phyloP scores from a whole-genome alignment of 2,113 vertebrate genomes.

The Microcebus murinus region DNA sequence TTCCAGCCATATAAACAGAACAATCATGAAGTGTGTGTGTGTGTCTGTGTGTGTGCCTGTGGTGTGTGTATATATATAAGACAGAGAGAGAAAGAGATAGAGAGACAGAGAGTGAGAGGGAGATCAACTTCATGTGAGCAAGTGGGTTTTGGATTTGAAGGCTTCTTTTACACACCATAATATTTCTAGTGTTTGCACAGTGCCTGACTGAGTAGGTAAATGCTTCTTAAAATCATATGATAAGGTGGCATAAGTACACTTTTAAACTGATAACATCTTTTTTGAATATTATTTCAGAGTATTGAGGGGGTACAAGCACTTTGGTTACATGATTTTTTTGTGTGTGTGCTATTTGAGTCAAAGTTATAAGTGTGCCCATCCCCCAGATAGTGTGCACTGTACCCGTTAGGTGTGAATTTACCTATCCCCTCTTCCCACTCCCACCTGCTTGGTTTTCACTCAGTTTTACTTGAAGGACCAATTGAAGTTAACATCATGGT shows the following conservation, averaged over 20 bases:
- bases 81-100: background rate
- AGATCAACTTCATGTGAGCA: background rate
- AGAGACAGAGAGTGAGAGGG: background rate
- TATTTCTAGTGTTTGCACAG: background rate
- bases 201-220: background rate
- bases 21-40: background rate
- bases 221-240: background rate
- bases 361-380: no score
- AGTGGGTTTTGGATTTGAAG: background rate
- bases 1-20: background rate
- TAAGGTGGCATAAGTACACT: background rate
- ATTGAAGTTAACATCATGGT: background rate
- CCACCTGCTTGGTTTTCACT: no score
- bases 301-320: no score
- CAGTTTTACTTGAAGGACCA: background rate
- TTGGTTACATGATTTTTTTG: no score
- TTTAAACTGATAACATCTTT: background rate
- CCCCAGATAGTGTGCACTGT: no score
- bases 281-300: no score
- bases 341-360: no score
- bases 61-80: no score
- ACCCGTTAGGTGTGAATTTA: no score
- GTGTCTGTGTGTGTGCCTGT: rapidly evolving
- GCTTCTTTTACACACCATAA: background rate
- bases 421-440: no score